Evolutionary conservation across 2,797 vertebrate species (phyloP), one percentile per base, ranked within the genome.

Genomic region (Catamblyrhynchus diadema): DNA sequence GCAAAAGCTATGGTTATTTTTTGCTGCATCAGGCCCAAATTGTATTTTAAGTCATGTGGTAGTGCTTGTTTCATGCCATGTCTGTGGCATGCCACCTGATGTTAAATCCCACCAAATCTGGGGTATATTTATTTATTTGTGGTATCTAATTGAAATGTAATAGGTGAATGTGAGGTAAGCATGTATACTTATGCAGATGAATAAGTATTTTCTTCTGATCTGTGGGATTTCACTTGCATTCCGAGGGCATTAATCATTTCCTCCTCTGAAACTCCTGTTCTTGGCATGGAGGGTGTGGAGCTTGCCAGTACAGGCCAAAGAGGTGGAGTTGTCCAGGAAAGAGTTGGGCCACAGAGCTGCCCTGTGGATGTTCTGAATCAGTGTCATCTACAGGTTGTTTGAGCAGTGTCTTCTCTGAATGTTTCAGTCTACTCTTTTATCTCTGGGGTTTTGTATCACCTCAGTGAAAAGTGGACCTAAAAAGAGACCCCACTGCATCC

Each of bases 161-260:
- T 18, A 61, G 81, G 7, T 3, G 9, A 33, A 27, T 6, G 8
- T 7, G 42, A 92, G 45, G 51, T 67, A 37, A 16, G 9, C 53
- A 47, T 2, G 1, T 81, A 35, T 27, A 86, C 8, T 10, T 53
- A 65, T 32, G 28, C 53, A 86, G 75, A 89, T 83, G 50, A 94
- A 39, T 39, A 78, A 66, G 21, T 77, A 37, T 90, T 92, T 94
- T 93, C 78, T 80, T 67, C 42, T 32, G 14, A 54, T 77, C 67
- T 90, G 71, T 67, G 60, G 91, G 86, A 87, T 95, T 96, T 95
- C 65, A 41, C 83, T 89, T 90, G 57, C 88, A 35, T 92, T 93
- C 78, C 37, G 5, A 85, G 67, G 78, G 33, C 69, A 65, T 95
- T 93, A 95, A 82, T 97, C 74, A 93, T 80, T 95, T 96, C 92